Conservation (phyloP, 2,797 vertebrate genomes). For the Lagodon rhomboides region DNA sequence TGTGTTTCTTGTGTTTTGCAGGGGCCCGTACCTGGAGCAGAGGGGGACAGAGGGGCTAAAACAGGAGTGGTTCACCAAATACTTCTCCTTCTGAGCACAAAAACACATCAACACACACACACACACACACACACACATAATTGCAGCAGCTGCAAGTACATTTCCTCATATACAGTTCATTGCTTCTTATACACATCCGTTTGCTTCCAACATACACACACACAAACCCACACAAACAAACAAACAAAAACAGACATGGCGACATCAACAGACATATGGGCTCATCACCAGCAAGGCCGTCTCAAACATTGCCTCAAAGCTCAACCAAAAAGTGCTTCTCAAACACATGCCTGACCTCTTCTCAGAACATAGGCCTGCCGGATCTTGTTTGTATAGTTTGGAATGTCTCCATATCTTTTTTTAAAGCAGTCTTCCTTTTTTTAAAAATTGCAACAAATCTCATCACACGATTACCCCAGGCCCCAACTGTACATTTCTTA, state of each 20-base stretch:
- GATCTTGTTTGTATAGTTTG: conserved; percentile 77
- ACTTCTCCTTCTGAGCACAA: conserved; percentile 95
- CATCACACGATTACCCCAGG: conserved; percentile 52
- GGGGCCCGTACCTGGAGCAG: conserved; percentile 82
- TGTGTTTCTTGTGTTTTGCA: conserved; percentile 53
- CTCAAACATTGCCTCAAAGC: conserved; percentile 84
- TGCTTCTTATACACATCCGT: conserved; percentile 71
- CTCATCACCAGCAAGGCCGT: conserved; percentile 85
- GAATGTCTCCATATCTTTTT: conserved; percentile 66
- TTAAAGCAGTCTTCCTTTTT: conserved; percentile 81
- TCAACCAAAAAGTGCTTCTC: conserved; percentile 87
- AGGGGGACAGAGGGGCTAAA: conserved; percentile 86
- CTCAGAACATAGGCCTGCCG: conserved; percentile 72
- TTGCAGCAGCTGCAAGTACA: conserved; percentile 66
- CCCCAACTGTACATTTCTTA: conserved; percentile 52
- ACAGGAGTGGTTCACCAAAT: conserved; percentile 98
- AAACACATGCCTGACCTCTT: conserved; percentile 84
- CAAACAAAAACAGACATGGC: conserved; percentile 10
- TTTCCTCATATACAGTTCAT: conserved; percentile 71
- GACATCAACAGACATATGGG: conserved; percentile 64
- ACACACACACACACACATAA: conserved; percentile 25
- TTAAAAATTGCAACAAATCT: conserved; percentile 50
- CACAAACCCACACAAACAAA: conserved; percentile 34
- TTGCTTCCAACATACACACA: conserved; percentile 53
- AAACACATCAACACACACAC: conserved; percentile 34